Conservation (phyloP, 1,140 invertebrate species). For the Drosophila jambulina region DNA sequence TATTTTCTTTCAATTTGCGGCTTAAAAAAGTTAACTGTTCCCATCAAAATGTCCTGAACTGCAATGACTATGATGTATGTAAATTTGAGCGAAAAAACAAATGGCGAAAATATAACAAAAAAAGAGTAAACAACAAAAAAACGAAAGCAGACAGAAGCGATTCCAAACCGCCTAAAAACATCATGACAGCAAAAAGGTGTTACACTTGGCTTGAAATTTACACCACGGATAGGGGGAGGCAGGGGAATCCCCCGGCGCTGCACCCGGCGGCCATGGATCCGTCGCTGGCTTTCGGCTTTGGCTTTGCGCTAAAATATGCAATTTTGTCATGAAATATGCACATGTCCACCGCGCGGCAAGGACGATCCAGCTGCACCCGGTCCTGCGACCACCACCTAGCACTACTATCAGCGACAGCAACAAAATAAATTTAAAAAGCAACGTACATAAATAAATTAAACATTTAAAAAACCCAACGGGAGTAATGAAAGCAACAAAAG, state of each 20-base stretch:
- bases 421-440: conserved; percentile 61
- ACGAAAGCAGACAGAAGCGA: conserved; percentile 35
- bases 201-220: conserved; percentile 74
- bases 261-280: conserved; percentile 25
- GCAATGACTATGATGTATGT: conserved; percentile 58
- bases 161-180: conserved; percentile 48
- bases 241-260: neutral
- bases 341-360: conserved; percentile 65
- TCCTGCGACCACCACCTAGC: conserved; percentile 18
- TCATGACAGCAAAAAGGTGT: conserved; percentile 76
- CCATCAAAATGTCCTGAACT: conserved; percentile 35
- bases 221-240: conserved; percentile 20
- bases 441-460: conserved; percentile 75
- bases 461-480: conserved; percentile 49
- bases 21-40: conserved; percentile 51
- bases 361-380: conserved; percentile 33
- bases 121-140: conserved; percentile 13
- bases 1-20: conserved; percentile 59
- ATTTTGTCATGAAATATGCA: conserved; percentile 78
- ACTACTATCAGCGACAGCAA: conserved; percentile 36
- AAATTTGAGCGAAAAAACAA: conserved; percentile 45
- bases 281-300: conserved; percentile 52
- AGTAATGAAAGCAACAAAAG: conserved; percentile 47
- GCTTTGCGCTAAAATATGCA: conserved; percentile 73
- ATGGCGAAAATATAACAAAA: conserved; percentile 4